Conservation (phyloP, 1,140 invertebrate genomes). For the Philopotamus ludificatus region DNA sequence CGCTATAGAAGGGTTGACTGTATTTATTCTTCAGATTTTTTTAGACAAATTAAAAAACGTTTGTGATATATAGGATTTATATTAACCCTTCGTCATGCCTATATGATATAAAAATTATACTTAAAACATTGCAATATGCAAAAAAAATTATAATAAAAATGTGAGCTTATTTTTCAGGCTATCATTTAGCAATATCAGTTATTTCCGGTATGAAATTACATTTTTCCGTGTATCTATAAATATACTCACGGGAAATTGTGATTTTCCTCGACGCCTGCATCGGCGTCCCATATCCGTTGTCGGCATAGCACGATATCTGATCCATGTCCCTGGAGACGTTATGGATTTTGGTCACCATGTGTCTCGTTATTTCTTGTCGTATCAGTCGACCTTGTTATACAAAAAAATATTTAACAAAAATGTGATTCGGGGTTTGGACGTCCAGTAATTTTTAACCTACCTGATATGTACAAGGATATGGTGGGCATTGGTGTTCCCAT, state of each 20-base stretch:
- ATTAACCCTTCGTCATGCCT: too few species aligned
- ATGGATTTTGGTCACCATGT: constrained; percentile 78
- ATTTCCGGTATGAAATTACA: too few species aligned
- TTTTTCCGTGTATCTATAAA: background rate
- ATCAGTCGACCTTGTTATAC: constrained; percentile 64
- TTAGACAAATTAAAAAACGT: too few species aligned
- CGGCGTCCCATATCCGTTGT: constrained; percentile 80
- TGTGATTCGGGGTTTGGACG: background rate
- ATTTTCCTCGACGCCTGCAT: constrained; percentile 77
- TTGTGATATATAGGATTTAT: too few species aligned
- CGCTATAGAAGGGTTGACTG: too few species aligned
- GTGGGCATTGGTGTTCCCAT: constrained; percentile 80
- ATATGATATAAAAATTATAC: too few species aligned
- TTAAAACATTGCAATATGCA: too few species aligned
- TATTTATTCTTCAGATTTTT: too few species aligned
- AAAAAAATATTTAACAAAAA: too few species aligned
- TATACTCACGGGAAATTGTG: constrained; percentile 73
- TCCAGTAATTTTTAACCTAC: constrained; percentile 40
- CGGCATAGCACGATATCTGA: constrained; percentile 79
- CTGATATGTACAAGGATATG: constrained; percentile 74
- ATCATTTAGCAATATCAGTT: too few species aligned
- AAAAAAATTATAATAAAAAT: too few species aligned
- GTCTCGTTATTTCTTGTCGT: constrained; percentile 71
- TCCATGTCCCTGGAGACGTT: constrained; percentile 81
- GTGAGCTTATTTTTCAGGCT: too few species aligned